Conservation (phyloP, 2,113 vertebrate species). For the Upupa epops region DNA sequence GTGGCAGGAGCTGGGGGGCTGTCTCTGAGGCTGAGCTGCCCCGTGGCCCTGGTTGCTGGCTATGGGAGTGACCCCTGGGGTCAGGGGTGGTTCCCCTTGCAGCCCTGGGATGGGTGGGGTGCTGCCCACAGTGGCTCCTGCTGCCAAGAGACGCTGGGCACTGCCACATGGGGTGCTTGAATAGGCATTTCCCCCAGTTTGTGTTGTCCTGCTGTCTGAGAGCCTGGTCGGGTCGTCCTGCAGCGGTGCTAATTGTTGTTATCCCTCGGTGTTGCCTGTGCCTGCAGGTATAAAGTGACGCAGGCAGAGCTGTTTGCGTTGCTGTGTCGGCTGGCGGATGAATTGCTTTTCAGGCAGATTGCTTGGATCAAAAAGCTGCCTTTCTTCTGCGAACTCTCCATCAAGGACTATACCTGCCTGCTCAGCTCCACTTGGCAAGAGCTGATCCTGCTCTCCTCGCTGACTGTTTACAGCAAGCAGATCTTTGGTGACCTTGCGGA, state of each 20-base stretch:
- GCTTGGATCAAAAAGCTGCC: constrained; percentile 99
- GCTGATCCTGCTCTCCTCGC: constrained; percentile 93
- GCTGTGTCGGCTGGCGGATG: constrained; percentile 95
- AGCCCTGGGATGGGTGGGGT: rapidly evolving
- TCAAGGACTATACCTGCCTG: constrained; percentile 98
- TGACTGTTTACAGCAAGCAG: constrained; percentile 96
- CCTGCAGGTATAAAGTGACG: constrained; percentile 90
- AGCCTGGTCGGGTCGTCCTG: neutral
- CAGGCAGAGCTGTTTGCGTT: constrained; percentile 96
- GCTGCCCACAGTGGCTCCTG: rapidly evolving
- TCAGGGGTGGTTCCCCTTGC: rapidly evolving
- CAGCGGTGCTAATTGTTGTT: neutral
- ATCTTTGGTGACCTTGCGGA: constrained; percentile 95
- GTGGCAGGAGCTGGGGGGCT: neutral
- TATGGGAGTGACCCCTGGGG: neutral
- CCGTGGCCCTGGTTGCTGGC: neutral
- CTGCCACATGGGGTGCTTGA: rapidly evolving
- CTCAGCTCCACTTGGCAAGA: constrained; percentile 98
- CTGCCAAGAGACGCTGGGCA: neutral
- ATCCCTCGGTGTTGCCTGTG: neutral
- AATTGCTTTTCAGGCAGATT: constrained; percentile 97
- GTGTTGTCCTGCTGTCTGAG: neutral
- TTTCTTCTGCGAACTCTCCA: constrained; percentile 97
- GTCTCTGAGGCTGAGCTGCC: neutral
- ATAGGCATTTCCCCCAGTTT: neutral